Evolutionary conservation across 1,140 invertebrate genomes (phyloP), one percentile per base, ranked within the genome.

Genomic region (Heterodera carotae): DNA sequence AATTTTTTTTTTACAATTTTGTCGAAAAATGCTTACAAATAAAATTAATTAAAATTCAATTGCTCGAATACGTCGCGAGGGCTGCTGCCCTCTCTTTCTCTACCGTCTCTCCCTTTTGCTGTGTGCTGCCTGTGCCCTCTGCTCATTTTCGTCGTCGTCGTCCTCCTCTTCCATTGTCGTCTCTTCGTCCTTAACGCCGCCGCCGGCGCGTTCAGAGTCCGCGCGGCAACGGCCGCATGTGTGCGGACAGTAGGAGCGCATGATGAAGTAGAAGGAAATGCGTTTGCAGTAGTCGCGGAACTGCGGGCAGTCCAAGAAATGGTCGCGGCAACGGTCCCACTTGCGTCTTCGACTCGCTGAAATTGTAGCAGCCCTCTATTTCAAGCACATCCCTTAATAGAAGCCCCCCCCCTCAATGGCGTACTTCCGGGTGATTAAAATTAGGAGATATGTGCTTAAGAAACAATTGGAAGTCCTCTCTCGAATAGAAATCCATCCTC

Each of bases 191-290:
- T 15, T 22, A 5, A 18, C 66, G n/a, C 18, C 12, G 10, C 0
- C 33, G 66, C 33, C 7, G 7, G 33, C 22, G 33, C 66, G 39
- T 68, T 72, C 5, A 71, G 15, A 76, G 33, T 68, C 25, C 12
- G 15, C 25, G 34, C 29, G n/a, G 62, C 77, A 78, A 39, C 48
- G 33, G 25, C 77, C 77, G 62, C 84, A 85, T 6, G 84, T 87
- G 33, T 59, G 60, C 64, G 85, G 85, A 72, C 85, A 86, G 67
- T 86, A 86, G 31, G 85, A 77, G 69, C 87, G 87, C 85, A 86
- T 86, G 31, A 86, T 85, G 66, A 88, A 86, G 67, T 83, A 86
- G 77, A 86, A 86, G 7, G 86, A 88, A n/a, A 85, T 80, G 76
- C 81, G 82, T 27, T 81, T 76, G 75, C 85, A 86, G 56, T 86